Evolutionary conservation across 2,888 invertebrate genomes (phyloP), one percentile per base, ranked within the genome.

Genomic region (Gymnosoma rotundatum): DNA sequence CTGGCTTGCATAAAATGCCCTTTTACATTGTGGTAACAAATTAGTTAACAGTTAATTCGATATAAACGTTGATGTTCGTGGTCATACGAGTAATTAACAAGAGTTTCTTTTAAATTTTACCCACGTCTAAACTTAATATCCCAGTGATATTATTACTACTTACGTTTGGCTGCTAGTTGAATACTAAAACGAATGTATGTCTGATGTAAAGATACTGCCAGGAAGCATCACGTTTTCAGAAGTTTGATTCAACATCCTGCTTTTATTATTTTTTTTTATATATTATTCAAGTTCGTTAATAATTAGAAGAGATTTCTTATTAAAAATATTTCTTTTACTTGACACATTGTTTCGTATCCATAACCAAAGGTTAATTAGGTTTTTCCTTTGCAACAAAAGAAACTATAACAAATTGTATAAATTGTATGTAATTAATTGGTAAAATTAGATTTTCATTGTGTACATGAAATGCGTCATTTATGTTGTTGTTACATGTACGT

Each of bases 291-390:
- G 1, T 52, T 14, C 16, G 0, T 56, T 63, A 56, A 58, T 64
- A 12, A 42, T 14, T 64, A 25, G 36, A 18, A 48, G 45, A 7
- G 76, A 66, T 64, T 76, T 67, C n/a, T 21, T 21, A 36, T 78
- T 63, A n/a, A 64, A 12, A 54, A 42, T 38, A 12, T 25, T 25
- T 9, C 9, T 32, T 9, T 70, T 67, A 38, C 7, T 52, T 1
- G 18, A 20, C 7, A 20, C 12, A 16, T 36, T 14, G 12, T 63
- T 50, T n/a, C 12, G 12, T 52, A 63, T 64, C 12, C 10, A 18
- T 12, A 48, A 36, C 9, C 32, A 52, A 73, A 66, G 25, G 72
- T 79, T 79, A 79, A 79, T 72, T 73, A 79, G 38, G 58, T 72
- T 32, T 32, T 32, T 5, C 32, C 7, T 32, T 72, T 45, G 2